phyloP scores from a whole-genome alignment of 2,113 vertebrate genomes.

The Hystrix brachyura region DNA sequence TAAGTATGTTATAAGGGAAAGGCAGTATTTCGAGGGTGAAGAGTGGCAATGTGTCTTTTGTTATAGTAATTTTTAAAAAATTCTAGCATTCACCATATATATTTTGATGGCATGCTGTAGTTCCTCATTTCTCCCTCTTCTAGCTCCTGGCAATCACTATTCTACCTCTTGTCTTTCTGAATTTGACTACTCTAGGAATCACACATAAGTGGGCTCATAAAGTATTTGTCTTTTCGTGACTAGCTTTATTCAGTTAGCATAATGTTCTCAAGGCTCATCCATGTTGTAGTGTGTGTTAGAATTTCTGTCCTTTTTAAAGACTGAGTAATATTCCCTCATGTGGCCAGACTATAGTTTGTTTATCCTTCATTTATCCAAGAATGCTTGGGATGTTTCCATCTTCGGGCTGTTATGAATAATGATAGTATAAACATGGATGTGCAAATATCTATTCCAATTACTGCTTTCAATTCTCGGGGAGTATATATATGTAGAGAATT shows the following conservation, averaged over 20 bases:
- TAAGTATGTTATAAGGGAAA: neutral
- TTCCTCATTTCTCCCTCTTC: neutral
- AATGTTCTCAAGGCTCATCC: neutral
- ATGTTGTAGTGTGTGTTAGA: neutral
- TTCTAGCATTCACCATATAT: neutral
- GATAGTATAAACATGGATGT: neutral
- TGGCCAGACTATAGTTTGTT: neutral
- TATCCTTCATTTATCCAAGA: neutral
- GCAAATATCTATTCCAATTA: neutral
- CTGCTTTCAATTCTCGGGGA: neutral
- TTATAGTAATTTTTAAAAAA: neutral
- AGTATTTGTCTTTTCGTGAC: neutral
- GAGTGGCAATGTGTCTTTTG: neutral
- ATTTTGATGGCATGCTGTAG: neutral
- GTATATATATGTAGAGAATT: neutral
- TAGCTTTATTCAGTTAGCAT: neutral
- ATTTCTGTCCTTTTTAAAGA: neutral
- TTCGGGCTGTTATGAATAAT: neutral
- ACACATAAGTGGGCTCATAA: accelerated
- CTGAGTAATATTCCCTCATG: neutral
- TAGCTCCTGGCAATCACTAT: accelerated
- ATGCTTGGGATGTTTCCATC: neutral
- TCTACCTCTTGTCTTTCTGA: neutral
- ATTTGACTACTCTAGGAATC: neutral
- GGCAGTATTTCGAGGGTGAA: neutral